Evolutionary conservation across 2,113 vertebrate genomes (phyloP), one percentile per base, ranked within the genome.

Genomic region (Malurus alboscapulatus): DNA sequence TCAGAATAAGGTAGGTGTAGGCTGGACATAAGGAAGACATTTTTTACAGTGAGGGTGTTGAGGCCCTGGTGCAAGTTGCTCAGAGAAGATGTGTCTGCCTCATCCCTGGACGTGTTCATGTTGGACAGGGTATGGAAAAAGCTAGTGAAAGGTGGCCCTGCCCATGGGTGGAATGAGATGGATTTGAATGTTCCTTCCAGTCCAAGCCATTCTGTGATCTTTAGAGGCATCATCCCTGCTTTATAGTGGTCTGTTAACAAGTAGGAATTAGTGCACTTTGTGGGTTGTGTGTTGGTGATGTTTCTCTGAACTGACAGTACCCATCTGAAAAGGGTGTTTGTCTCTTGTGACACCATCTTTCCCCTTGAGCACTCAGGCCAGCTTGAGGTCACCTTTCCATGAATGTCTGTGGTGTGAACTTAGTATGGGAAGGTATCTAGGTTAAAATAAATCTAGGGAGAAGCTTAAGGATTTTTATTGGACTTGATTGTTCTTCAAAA

Each of bases 251-350:
- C 36, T 81, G 22, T 61, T 71, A n/a, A 20, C 6, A 8, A 9
- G 29, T 9, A 30, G 30, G 54, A 65, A 5, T 47, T 32, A 2
- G 15, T 17, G 32, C 2, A 5, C 7, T 18, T 0, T 51, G 61
- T 25, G 42, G 15, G 27, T 11, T 59, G 10, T 30, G 6, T 67
- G 38, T 47, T 5, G 1, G 11, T 66, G 71, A 4, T 38, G 42
- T 61, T 75, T 72, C 40, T 68, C 38, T 72, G 63, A 36, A 4
- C 9, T 66, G 42, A 5, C 8, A 6, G 4, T 22, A 9, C 7
- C 9, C 3, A 1, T 57, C 72, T 84, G 50, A 26, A 30, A 2
- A 17, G 14, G 44, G 0, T 3, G 0, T 30, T 76, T 7, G 24
- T 57, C 26, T 38, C 20, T 40, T 26, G 17, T 45, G 20, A 18